Percentiles rank a stretch among this genome's conserved stretches.
These are phyloP conservation scores for Upupa epops DNA, from an alignment of 2,113 vertebrate species.

Conservation along the genomic window DNA sequence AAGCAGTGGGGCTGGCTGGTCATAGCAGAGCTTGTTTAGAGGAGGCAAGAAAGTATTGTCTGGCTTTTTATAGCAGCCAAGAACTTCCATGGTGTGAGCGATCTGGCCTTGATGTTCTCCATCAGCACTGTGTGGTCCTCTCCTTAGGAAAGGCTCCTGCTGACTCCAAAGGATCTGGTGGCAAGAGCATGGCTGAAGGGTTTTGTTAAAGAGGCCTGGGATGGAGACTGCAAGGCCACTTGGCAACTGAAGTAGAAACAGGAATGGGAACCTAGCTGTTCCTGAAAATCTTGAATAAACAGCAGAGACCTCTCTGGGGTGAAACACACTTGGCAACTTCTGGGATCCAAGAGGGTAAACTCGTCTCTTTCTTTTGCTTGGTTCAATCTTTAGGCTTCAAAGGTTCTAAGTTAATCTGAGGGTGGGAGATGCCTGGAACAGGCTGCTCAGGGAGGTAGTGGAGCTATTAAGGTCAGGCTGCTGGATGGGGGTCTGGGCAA, in stretches of 20 bases:
- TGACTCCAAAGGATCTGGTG: neutral
- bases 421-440: no score
- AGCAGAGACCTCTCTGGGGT: no score
- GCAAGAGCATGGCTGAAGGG: rapidly evolving
- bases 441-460: no score
- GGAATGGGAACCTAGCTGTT: neutral
- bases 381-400: neutral
- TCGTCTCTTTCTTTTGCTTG: neutral
- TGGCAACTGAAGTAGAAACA: neutral
- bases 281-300: neutral
- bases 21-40: neutral
- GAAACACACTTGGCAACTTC: neutral
- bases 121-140: neutral
- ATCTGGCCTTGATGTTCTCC: neutral
- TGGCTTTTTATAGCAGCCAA: neutral
- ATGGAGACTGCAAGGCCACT: neutral
- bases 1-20: neutral
- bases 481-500: no score
- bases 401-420: no score
- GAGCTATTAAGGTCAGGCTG: no score
- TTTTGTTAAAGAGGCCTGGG: neutral
- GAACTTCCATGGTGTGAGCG: neutral
- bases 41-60: neutral
- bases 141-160: neutral
- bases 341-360: neutral